A percentile compares a stretch with the other conserved stretches of the same genome.
phyloP scores from a whole-genome alignment of 2,888 invertebrate genomes.

The Hemistola chrysoprasaria region DNA sequence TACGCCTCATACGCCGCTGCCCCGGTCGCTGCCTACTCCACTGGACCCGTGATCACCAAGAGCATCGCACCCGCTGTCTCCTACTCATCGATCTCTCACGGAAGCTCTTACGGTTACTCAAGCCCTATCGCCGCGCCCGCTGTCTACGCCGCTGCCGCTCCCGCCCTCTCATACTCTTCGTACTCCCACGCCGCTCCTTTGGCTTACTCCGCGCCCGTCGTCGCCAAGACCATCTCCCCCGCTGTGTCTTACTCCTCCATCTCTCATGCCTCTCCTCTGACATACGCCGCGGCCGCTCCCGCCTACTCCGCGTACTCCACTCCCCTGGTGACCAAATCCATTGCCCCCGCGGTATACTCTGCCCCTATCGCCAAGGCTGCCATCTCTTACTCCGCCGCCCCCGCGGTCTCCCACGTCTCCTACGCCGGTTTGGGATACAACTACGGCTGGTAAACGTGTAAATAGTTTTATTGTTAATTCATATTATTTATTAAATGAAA shows the following conservation, averaged over 20 bases:
- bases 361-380: constrained; percentile 52
- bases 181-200: constrained; percentile 39
- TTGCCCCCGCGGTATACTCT: constrained; percentile 39
- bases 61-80: constrained; percentile 59
- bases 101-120: constrained; percentile 24
- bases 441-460: constrained; percentile 62
- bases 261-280: constrained; percentile 52
- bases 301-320: constrained; percentile 47
- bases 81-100: constrained; percentile 34
- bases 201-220: constrained; percentile 57
- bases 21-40: constrained; percentile 39
- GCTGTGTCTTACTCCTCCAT: constrained; percentile 54
- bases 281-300: constrained; percentile 41
- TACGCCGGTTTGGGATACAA: constrained; percentile 82
- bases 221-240: constrained; percentile 50
- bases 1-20: constrained; percentile 42
- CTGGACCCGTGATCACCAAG: constrained; percentile 43
- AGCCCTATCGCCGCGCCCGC: constrained; percentile 12
- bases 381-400: constrained; percentile 79
- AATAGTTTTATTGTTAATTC: constrained; percentile 20
- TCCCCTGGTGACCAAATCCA: constrained; percentile 58
- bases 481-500: constrained; percentile 26
- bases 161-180: constrained; percentile 47
- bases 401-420: constrained; percentile 84
- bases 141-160: constrained; percentile 44